phyloP scores from a whole-genome alignment of 2,888 invertebrate species.

The Diaprepes abbreviatus region DNA sequence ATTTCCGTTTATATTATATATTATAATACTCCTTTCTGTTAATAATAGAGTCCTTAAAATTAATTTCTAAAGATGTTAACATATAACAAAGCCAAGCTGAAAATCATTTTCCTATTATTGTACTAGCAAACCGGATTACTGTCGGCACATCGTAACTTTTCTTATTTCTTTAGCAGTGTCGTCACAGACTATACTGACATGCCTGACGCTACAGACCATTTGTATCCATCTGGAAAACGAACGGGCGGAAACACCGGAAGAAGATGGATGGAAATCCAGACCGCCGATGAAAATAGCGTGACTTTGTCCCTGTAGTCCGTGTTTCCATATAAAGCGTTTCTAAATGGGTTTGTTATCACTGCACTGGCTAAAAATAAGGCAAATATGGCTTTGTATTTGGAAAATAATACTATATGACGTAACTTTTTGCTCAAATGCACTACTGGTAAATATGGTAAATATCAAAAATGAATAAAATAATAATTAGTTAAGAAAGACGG shows the following conservation, averaged over 20 bases:
- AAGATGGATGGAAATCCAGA: slow-evolving; percentile 44
- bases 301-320: slow-evolving; percentile 23
- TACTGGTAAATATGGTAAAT: no score
- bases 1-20: no score
- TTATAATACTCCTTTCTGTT: no score
- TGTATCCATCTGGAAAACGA: slow-evolving; percentile 45
- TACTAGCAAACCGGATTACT: background rate
- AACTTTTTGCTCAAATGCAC: no score
- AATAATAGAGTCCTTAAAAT: no score
- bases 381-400: slow-evolving; percentile 15
- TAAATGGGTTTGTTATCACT: slow-evolving; percentile 29
- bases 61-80: no score
- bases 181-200: slow-evolving; percentile 23
- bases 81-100: no score
- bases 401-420: background rate
- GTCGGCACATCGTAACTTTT: slow-evolving; percentile 5
- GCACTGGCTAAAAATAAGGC: slow-evolving; percentile 26
- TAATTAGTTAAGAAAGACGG: no score
- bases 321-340: slow-evolving; percentile 15
- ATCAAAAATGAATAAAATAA: no score
- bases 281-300: slow-evolving; percentile 35
- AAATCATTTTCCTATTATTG: background rate
- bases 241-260: slow-evolving; percentile 41
- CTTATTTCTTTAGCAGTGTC: slow-evolving; percentile 22
- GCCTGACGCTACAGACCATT: slow-evolving; percentile 30